Base-by-base conservation (phyloP, 1,140 invertebrate species). In the Yoshiicerus persimilis region DNA sequence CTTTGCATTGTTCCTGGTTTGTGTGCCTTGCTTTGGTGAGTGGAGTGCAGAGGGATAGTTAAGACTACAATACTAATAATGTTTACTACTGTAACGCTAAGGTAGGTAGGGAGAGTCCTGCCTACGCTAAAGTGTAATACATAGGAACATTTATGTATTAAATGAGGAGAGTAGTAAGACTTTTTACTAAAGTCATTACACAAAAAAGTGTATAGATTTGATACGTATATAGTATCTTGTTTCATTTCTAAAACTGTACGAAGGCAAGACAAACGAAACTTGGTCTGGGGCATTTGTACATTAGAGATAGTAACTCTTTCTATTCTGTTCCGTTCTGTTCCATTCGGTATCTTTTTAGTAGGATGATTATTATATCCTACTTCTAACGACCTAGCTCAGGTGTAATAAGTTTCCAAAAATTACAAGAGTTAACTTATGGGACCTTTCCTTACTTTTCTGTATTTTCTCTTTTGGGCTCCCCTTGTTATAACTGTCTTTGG, bases 371-470 rank as follows among this genome's bases (percentile, higher is more conserved):
- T 80, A 30, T 56, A 70, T 70, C 66, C 66, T 25, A 27, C 23
- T 23, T 13, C 39, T 85, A 85, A 85, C 83, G 83, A 85, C 83
- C 83, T 32, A 47, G 30, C 39, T 62, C 83, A 85, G 83, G 83
- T 85, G 83, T 85, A 85, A 85, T 85, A 85, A 85, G 83, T 85
- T 85, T 85, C 83, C 83, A 85, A 85, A 85, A 85, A 85, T 85
- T 85, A 85, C 83, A 85, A 23, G 38, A 27, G 83, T 25, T 85
- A 85, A 85, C 83, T 85, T 85, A 85, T 85, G 83, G 83, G 39
- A 47, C 39, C 39, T 47, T 23, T 23, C 75, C 32, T n/a, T 20
- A 36, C 75, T 80, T 80, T 80, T 32, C 66, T 75, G 20, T 27
- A 75, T 30, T 75, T 75, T 25, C 62, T 70, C 66, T 20, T 11